Conservation (phyloP, 2,888 invertebrate species). For the Lasiommata megera region DNA sequence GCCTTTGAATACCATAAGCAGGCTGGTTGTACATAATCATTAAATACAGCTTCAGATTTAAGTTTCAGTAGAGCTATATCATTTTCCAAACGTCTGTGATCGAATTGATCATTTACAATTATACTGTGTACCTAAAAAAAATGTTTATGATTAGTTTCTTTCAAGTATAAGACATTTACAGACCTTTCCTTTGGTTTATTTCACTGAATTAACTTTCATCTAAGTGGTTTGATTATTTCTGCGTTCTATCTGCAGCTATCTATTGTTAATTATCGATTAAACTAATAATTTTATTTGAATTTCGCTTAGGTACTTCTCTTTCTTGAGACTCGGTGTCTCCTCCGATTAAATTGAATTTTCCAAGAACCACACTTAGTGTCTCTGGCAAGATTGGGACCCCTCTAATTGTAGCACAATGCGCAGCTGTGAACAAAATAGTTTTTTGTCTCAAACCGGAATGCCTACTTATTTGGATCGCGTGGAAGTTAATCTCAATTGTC, state of each 20-base stretch:
- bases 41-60: slow-evolving; percentile 42
- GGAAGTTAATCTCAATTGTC: no score
- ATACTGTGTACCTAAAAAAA: slow-evolving; percentile 43
- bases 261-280: no score
- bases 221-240: no score
- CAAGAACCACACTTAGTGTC: slow-evolving; percentile 45
- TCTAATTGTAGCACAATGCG: slow-evolving; percentile 47
- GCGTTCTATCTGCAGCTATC: no score
- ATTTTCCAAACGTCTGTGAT: slow-evolving; percentile 37
- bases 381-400: slow-evolving; percentile 41
- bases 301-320: slow-evolving; percentile 45
- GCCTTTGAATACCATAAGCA: slow-evolving; percentile 45
- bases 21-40: slow-evolving; percentile 52
- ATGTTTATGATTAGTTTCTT: no score
- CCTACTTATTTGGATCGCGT: no score
- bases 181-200: no score
- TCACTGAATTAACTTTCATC: no score
- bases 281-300: no score
- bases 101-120: slow-evolving; percentile 42
- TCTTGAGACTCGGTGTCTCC: slow-evolving; percentile 47
- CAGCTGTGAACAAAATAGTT: slow-evolving; percentile 38
- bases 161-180: no score
- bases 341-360: slow-evolving; percentile 51
- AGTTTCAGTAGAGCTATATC: slow-evolving; percentile 54
- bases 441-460: no score